A percentile compares a stretch with the other conserved stretches of the same genome.
These are phyloP conservation scores for Hypocryptadius cinnamomeus DNA, from an alignment of 2,113 vertebrate species.

Conservation along the genomic window DNA sequence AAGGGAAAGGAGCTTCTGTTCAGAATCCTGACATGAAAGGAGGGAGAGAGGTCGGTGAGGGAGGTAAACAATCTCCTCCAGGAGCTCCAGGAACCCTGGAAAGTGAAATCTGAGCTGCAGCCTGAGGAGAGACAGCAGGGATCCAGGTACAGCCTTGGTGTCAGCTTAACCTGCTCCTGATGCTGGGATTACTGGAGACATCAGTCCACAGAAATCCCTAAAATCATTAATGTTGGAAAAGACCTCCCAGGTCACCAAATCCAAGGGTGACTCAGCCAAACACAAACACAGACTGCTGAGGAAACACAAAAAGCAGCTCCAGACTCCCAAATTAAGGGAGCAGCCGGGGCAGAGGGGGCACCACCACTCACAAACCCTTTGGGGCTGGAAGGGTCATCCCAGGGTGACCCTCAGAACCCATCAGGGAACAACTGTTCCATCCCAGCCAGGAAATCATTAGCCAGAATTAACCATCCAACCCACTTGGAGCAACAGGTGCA, in stretches of 20 bases:
- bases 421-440: not conserved
- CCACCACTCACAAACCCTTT: not conserved
- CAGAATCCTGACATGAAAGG: not conserved
- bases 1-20: not conserved
- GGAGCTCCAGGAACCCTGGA: not conserved
- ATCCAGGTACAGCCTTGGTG: accelerated
- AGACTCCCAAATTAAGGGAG: not conserved
- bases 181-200: not conserved
- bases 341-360: not conserved
- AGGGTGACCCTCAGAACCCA: not conserved
- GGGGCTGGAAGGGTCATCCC: not conserved
- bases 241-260: not conserved
- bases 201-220: not conserved
- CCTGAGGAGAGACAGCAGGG: not conserved
- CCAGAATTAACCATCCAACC: not conserved
- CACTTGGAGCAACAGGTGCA: not conserved
- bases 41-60: not conserved
- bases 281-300: accelerated
- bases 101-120: not conserved
- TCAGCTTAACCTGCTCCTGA: not conserved
- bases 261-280: not conserved
- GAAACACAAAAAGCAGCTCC: not conserved
- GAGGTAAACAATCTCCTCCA: not conserved
- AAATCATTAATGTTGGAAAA: not conserved
- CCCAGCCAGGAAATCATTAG: not conserved